Conservation (phyloP, 2,888 invertebrate genomes). For the Argyresthia goedartella region DNA sequence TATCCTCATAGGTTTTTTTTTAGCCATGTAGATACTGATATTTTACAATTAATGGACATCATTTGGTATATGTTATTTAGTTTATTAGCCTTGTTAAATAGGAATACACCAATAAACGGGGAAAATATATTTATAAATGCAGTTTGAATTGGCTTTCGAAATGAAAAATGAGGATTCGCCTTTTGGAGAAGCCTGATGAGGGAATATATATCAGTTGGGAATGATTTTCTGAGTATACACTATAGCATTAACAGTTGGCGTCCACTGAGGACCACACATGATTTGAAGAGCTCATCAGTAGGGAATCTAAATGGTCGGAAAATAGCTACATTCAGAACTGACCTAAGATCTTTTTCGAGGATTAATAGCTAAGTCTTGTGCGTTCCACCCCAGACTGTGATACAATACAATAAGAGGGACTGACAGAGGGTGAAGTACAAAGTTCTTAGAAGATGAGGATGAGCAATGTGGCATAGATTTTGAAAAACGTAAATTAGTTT, state of each 20-base stretch:
- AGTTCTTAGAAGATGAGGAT: neutral
- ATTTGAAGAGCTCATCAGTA: neutral
- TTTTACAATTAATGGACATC: no score
- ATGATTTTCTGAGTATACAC: no score
- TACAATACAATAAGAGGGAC: neutral
- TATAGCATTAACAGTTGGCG: neutral
- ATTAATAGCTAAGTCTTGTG: neutral
- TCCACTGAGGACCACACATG: neutral
- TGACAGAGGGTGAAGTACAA: neutral
- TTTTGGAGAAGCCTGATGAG: no score
- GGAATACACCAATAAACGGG: no score
- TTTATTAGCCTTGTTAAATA: no score
- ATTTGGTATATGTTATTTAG: no score
- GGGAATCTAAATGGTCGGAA: neutral
- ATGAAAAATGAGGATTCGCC: no score
- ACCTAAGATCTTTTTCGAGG: neutral
- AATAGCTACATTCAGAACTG: neutral
- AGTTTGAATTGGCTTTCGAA: no score
- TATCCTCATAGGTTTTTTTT: no score
- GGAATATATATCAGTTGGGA: no score
- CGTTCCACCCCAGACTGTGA: neutral
- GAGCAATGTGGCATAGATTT: neutral
- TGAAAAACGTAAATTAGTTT: neutral
- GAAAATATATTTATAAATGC: no score
- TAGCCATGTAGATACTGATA: no score